These are phyloP conservation scores for Brachyptera risi DNA, from an alignment of 2,888 invertebrate species.

Conservation along the genomic window DNA sequence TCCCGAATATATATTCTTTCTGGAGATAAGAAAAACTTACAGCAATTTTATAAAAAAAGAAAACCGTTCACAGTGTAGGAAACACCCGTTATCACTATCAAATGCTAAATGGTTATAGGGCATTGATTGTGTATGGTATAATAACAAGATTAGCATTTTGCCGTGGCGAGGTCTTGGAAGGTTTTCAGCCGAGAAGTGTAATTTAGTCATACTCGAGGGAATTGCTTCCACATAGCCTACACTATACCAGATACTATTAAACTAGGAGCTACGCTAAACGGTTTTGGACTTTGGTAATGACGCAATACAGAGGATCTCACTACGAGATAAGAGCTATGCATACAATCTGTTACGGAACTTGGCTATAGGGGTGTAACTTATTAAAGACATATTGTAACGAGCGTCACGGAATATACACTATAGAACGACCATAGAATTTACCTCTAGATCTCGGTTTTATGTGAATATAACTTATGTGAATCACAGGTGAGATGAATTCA, in stretches of 20 bases:
- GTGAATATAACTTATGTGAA: too few relatives aligned
- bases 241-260: not conserved
- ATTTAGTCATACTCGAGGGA: conserved; percentile 9
- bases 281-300: conserved; percentile 20
- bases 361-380: not conserved
- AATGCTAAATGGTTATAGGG: not conserved
- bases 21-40: not conserved
- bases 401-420: too few relatives aligned
- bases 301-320: conserved; percentile 8
- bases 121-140: conserved; percentile 15
- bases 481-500: too few relatives aligned
- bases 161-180: not conserved
- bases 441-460: too few relatives aligned
- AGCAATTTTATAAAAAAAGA: too few relatives aligned
- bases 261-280: conserved; percentile 18
- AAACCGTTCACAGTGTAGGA: too few relatives aligned
- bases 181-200: not conserved
- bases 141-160: conserved; percentile 4
- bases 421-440: too few relatives aligned
- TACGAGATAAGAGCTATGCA: conserved; percentile 8
- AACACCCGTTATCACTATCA: not conserved
- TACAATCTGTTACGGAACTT: conserved; percentile 9
- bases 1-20: too few relatives aligned
- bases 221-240: not conserved
- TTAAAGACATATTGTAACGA: not conserved